Conservation (phyloP, 2,113 vertebrate species). For the Semicossyphus pulcher region DNA sequence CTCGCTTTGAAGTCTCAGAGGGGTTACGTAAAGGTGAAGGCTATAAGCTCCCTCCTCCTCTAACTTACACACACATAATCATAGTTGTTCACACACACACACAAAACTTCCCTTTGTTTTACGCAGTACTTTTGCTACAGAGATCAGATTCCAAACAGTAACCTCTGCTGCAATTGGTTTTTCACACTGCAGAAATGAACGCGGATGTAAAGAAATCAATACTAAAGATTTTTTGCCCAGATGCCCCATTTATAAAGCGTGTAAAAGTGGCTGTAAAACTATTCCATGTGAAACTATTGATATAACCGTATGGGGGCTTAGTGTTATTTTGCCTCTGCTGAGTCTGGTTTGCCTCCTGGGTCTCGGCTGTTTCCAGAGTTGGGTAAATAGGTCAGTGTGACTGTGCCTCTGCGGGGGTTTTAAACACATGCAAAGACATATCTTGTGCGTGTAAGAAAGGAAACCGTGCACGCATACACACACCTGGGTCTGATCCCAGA, state of each 20-base stretch:
- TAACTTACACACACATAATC: constrained; percentile 34
- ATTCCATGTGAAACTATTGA: constrained; percentile 62
- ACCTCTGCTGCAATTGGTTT: constrained; percentile 24
- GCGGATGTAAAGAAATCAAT: constrained; percentile 63
- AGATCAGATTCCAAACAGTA: constrained; percentile 35
- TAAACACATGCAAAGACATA: constrained; percentile 36
- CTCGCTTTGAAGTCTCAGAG: constrained; percentile 77
- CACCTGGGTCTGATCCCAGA: constrained; percentile 77
- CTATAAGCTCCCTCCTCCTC: constrained; percentile 46
- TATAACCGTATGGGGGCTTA: constrained; percentile 30
- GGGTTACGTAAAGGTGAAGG: constrained; percentile 71
- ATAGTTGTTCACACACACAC: constrained; percentile 12
- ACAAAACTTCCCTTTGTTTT: constrained; percentile 22
- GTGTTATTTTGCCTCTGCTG: constrained; percentile 48
- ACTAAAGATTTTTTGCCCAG: constrained; percentile 51
- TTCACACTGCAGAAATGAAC: constrained; percentile 53
- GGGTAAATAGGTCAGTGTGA: constrained; percentile 73
- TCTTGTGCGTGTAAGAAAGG: not conserved
- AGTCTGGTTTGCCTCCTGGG: constrained; percentile 50
- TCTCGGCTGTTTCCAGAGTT: constrained; percentile 51
- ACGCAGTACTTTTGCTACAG: constrained; percentile 20
- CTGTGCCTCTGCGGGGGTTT: constrained; percentile 55
- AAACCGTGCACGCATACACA: constrained; percentile 25
- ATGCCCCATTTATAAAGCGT: constrained; percentile 47
- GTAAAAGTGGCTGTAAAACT: constrained; percentile 57